Percentiles rank a stretch among this genome's conserved stretches.
phyloP scores from a whole-genome alignment of 2,888 invertebrate genomes.

The Cataglyphis cursor region DNA sequence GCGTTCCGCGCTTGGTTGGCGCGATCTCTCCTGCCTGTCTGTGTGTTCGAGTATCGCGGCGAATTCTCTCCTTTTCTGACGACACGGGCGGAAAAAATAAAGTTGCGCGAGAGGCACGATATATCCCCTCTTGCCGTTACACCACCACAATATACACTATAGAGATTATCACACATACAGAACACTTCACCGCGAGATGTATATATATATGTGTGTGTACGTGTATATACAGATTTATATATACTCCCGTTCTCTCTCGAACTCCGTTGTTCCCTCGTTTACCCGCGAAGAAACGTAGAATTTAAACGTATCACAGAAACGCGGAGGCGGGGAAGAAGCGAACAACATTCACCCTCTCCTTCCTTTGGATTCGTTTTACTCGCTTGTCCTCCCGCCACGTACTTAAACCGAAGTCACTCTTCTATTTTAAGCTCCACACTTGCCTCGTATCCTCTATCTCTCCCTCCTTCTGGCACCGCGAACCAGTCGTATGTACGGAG shows the following conservation, averaged over 20 bases:
- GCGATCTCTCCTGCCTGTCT: constrained; percentile 41
- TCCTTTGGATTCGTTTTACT: constrained; percentile 65
- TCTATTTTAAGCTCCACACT: constrained; percentile 74
- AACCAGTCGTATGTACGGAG: constrained; percentile 17
- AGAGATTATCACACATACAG: constrained; percentile 67
- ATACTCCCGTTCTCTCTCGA: constrained; percentile 55
- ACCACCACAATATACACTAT: constrained; percentile 56
- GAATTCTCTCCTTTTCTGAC: constrained; percentile 59
- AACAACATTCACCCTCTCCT: constrained; percentile 60
- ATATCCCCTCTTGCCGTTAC: constrained; percentile 48
- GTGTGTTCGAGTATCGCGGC: constrained; percentile 50
- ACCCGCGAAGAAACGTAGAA: constrained; percentile 51
- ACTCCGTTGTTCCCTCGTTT: constrained; percentile 43
- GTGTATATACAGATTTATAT: not conserved
- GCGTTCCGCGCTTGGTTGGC: constrained; percentile 26
- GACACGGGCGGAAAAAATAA: constrained; percentile 34
- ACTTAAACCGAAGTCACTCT: constrained; percentile 74
- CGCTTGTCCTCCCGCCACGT: constrained; percentile 67
- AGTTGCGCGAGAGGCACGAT: constrained; percentile 36
- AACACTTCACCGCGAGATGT: constrained; percentile 52
- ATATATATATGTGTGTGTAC: not conserved
- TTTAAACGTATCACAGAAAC: constrained; percentile 68
- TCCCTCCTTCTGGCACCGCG: constrained; percentile 52
- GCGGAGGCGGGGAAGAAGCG: constrained; percentile 58
- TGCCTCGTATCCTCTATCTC: constrained; percentile 65